A percentile compares a stretch with the other conserved stretches of the same genome.
Evolutionary conservation across 2,797 vertebrate species (phyloP).

Genomic region (Otolemur crassicaudatus): DNA sequence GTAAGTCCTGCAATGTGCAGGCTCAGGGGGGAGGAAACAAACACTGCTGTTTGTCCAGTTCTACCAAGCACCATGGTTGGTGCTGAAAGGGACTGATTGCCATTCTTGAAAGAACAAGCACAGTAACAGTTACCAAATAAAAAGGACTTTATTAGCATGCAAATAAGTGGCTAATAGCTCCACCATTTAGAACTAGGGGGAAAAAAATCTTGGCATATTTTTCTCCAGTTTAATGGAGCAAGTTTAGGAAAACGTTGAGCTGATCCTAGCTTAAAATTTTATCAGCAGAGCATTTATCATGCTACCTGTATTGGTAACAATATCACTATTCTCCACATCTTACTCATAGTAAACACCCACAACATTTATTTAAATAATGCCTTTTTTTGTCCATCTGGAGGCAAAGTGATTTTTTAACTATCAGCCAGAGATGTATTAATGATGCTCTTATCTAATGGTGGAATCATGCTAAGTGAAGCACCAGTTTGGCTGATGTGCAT

Average conservation of each 20-base stretch:
- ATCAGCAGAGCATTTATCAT: not conserved
- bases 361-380: conserved; percentile 54
- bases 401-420: conserved; percentile 56
- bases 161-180: not conserved
- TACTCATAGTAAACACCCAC: not conserved
- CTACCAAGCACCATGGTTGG: not conserved
- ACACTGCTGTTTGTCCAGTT: not conserved
- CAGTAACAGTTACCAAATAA: not conserved
- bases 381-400: conserved; percentile 4
- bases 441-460: not conserved
- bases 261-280: not conserved
- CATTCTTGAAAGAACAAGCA: conserved; percentile 4
- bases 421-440: conserved; percentile 30
- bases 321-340: not conserved
- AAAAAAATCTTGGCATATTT: not conserved
- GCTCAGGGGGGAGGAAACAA: not conserved
- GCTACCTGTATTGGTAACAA: not conserved
- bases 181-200: conserved; percentile 14
- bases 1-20: not conserved
- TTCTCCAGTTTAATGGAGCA: not conserved
- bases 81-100: not conserved
- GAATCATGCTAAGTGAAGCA: not conserved
- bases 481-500: not conserved
- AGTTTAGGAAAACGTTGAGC: not conserved
- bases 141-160: not conserved